Evolutionary conservation across 2,113 vertebrate species (phyloP).

Genomic region (Psophia crepitans): DNA sequence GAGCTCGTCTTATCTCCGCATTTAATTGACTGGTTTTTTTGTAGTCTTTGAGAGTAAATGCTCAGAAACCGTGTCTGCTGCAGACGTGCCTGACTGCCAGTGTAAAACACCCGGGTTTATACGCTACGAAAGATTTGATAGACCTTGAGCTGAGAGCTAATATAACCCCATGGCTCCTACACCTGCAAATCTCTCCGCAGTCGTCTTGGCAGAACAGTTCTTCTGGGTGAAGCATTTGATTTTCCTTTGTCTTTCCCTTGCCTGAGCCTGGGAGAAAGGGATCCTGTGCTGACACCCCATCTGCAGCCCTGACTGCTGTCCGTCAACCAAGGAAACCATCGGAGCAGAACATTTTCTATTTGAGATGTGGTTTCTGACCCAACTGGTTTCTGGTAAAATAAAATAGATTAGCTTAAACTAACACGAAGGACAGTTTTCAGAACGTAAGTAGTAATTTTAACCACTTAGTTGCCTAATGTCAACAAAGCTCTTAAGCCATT

Average conservation of each 20-base stretch:
- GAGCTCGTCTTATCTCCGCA: not conserved
- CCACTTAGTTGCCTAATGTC: not conserved
- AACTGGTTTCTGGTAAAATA: not conserved
- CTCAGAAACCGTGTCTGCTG: not conserved
- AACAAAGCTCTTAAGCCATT: not conserved
- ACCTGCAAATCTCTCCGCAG: not conserved
- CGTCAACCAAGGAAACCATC: not conserved
- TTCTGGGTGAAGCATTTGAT: not conserved
- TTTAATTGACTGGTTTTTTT: not conserved
- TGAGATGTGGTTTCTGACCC: not conserved
- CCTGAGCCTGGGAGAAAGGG: not conserved
- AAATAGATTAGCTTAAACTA: not conserved
- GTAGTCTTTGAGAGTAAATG: not conserved
- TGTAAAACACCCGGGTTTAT: not conserved
- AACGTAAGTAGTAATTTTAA: not conserved
- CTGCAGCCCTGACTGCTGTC: not conserved
- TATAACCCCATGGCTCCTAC: not conserved
- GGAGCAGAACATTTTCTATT: not conserved
- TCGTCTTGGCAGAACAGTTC: not conserved
- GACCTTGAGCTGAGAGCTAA: not conserved
- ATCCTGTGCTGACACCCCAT: not conserved
- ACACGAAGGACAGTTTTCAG: not conserved
- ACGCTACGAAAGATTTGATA: not conserved
- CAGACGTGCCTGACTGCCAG: not conserved
- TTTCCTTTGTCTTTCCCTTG: not conserved